Conservation (phyloP, 2,888 invertebrate genomes). For the Cosmopolites sordidus region DNA sequence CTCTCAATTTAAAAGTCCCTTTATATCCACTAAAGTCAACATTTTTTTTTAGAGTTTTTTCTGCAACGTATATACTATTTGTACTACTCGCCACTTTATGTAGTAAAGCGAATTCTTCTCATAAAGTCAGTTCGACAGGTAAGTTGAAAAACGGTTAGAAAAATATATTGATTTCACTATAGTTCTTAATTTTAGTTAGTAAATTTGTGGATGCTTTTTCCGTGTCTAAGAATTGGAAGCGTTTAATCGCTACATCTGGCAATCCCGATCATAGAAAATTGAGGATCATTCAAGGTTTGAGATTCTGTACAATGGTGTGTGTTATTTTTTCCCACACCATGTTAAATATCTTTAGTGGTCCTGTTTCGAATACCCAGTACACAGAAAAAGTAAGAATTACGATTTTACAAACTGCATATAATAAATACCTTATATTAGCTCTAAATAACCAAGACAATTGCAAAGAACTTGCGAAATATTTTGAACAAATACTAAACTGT, state of each 20-base stretch:
- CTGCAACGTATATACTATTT: not conserved
- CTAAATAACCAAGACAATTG: no score
- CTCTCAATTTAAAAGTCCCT: no score
- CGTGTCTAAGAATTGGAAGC: slow-evolving; percentile 24
- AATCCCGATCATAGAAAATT: slow-evolving; percentile 31
- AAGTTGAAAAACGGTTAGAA: not conserved
- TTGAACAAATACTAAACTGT: no score
- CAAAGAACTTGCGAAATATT: no score
- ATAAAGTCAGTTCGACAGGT: not conserved
- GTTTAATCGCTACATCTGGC: slow-evolving; percentile 15
- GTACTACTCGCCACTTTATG: not conserved
- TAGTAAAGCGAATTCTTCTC: not conserved
- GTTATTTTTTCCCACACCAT: slow-evolving; percentile 36
- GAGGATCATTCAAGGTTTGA: slow-evolving; percentile 35
- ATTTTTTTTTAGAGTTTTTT: not conserved
- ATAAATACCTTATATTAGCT: no score
- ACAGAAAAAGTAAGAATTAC: slow-evolving; percentile 33
- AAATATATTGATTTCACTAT: slow-evolving; percentile 1
- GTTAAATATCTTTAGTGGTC: slow-evolving; percentile 33
- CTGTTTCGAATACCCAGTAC: slow-evolving; percentile 34
- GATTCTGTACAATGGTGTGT: slow-evolving; percentile 37
- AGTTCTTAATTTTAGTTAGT: slow-evolving; percentile 30
- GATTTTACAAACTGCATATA: no score
- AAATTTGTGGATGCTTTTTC: slow-evolving; percentile 29
- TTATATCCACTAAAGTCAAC: no score